Percentiles rank a stretch among this genome's conserved stretches.
phyloP scores from a whole-genome alignment of 2,113 vertebrate species.

The Shinisaurus crocodilurus region DNA sequence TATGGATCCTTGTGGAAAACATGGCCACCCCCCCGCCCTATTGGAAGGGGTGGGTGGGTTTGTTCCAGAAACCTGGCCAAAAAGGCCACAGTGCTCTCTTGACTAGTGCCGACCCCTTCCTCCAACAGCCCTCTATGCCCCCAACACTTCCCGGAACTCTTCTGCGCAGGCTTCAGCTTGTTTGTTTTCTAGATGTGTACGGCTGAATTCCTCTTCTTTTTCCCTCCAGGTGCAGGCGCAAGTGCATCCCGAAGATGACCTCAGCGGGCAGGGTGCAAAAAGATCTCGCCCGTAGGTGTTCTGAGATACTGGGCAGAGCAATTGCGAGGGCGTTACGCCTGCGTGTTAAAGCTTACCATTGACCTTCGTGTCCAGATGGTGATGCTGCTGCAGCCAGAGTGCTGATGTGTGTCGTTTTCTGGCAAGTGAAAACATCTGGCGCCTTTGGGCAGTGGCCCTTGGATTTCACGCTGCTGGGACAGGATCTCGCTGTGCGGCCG shows the following conservation, averaged over 20 bases:
- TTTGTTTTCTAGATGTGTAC: background rate
- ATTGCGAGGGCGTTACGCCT: background rate
- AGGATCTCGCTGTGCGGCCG: no score
- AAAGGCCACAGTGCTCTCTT: background rate
- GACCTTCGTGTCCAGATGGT: accelerated
- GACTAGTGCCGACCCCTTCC: background rate
- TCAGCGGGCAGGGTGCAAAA: conserved; percentile 73
- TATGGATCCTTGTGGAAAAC: background rate
- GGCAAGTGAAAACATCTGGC: background rate
- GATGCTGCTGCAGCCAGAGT: background rate
- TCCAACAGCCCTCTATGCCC: background rate
- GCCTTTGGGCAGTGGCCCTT: background rate
- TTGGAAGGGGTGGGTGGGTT: background rate
- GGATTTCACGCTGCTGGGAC: no score
- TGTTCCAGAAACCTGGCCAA: background rate
- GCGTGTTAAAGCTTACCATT: background rate
- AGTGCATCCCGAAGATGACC: conserved; percentile 77
- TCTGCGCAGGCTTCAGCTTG: background rate
- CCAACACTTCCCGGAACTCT: background rate
- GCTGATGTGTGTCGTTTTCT: background rate
- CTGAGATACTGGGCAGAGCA: conserved; percentile 1
- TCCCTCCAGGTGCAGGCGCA: conserved; percentile 82
- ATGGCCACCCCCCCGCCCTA: no score
- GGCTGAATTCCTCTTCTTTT: conserved; percentile 14
- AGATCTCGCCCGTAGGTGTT: conserved; percentile 83